Conservation (phyloP, 2,888 invertebrate genomes). For the Exephanes ischioxanthus region DNA sequence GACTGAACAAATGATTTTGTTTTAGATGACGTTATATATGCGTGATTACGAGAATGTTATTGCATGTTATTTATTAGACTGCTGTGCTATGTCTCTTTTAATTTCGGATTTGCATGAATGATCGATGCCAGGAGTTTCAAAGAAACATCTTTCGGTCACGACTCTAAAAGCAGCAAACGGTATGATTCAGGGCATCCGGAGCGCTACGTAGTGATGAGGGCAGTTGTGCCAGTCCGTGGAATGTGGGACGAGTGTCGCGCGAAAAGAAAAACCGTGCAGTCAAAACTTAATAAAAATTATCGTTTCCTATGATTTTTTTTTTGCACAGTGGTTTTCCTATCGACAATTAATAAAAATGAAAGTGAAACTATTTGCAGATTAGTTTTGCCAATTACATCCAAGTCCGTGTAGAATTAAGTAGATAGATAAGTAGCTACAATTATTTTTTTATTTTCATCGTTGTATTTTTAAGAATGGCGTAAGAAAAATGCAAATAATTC, state of each 20-base stretch:
- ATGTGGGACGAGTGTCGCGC: neutral
- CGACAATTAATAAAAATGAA: neutral
- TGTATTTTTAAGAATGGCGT: too few relatives aligned
- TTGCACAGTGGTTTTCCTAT: neutral
- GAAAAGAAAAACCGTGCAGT: neutral
- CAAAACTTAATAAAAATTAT: neutral
- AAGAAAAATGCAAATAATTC: too few relatives aligned
- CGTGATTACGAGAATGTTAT: conserved; percentile 1
- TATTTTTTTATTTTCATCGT: too few relatives aligned
- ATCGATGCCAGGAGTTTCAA: neutral
- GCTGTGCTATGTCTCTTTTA: neutral
- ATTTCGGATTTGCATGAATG: conserved; percentile 12
- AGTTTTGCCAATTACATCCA: neutral
- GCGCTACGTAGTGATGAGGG: neutral
- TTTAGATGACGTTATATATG: neutral
- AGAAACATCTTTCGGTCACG: neutral
- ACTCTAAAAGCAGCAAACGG: neutral
- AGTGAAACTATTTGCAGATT: neutral
- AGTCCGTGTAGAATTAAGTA: neutral
- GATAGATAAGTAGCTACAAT: too few relatives aligned
- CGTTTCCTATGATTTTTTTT: neutral
- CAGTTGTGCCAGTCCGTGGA: too few relatives aligned
- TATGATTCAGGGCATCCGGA: neutral
- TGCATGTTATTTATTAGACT: conserved; percentile 16
- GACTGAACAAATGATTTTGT: conserved; percentile 28